Base-by-base conservation (phyloP, 2,888 invertebrate genomes). In the Drosophila niveifrons region DNA sequence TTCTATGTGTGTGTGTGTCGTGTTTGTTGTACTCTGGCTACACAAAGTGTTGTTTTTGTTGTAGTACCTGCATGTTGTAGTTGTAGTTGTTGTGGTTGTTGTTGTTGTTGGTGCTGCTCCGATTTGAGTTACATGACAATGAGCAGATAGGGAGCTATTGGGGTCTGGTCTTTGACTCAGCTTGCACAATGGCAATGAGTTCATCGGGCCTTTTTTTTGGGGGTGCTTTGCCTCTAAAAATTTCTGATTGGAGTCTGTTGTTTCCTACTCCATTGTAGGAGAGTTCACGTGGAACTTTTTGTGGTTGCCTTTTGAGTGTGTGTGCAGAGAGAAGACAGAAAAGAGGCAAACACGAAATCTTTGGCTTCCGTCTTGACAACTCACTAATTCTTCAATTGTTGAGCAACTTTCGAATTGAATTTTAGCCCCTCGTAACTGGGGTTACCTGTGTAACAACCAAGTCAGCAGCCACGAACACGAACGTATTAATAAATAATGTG, bases 1-100 rank as follows among this genome's bases (percentile, higher is more conserved):
- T 23, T 23, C 23, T 23, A 29, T 59, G 44, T 75, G 44, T 63
- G 29, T 58, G 58, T 75, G 56, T 75, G 58, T 51, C 48, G 59
- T 65, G 66, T 72, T 72, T 80, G 67, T 75, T 75, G 67, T 69
- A 78, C 72, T 61, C 44, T 48, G 55, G 68, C 68, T 76, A 77
- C 85, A 79, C 68, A 88, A 88, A 83, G 88, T 83, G 85, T 84
- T 79, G 88, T 82, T 74, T 71, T 72, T 80, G 73, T 72, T 87
- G 83, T 82, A 63, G 1, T 11, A 48, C 43, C 39, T 47, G 50
- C 57, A 36, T 66, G 66, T 65, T 55, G 65, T 59, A 48, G 55
- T 53, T 62, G 66, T 52, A 64, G 63, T 41, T 78, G 51, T 23
- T 70, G 65, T 48, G 59, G 71, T 23, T 6, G 52, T 53, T 62